Percentiles rank a stretch among this genome's conserved stretches.
These are phyloP conservation scores for Melanotaenia trifasciata DNA, from an alignment of 2,797 vertebrate genomes.

Conservation along the genomic window DNA sequence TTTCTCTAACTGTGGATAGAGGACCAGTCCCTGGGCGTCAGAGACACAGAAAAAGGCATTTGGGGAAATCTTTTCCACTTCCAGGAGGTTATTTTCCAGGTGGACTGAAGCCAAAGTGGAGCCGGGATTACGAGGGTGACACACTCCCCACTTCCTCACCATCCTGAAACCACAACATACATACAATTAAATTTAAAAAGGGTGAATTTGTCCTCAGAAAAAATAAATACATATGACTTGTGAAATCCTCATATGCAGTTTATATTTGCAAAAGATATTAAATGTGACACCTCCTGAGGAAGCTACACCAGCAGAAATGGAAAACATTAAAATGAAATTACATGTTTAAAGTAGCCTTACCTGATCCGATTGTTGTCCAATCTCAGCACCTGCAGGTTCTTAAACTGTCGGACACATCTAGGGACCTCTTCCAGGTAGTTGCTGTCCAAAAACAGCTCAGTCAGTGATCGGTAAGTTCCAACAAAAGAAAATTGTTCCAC, in stretches of 20 bases:
- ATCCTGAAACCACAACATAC: slow-evolving; percentile 72
- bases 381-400: slow-evolving; percentile 79
- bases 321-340: slow-evolving; percentile 15
- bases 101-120: slow-evolving; percentile 82
- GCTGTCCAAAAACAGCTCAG: slow-evolving; percentile 84
- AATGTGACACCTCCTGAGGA: slow-evolving; percentile 7
- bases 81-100: slow-evolving; percentile 87
- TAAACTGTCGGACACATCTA: slow-evolving; percentile 81
- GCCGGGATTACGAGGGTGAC: slow-evolving; percentile 80
- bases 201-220: neutral
- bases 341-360: slow-evolving; percentile 35
- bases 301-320: slow-evolving; percentile 1
- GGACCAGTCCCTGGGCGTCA: slow-evolving; percentile 74
- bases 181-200: neutral
- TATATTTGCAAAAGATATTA: neutral
- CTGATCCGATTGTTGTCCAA: slow-evolving; percentile 87
- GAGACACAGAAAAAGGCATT: slow-evolving; percentile 83
- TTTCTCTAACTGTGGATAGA: slow-evolving; percentile 79
- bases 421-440: slow-evolving; percentile 83
- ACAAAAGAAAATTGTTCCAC: slow-evolving; percentile 78
- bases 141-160: slow-evolving; percentile 84
- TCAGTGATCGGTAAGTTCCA: slow-evolving; percentile 81
- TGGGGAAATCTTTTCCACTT: slow-evolving; percentile 73
- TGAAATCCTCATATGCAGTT: too few relatives aligned
- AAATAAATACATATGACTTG: neutral